Conservation (phyloP, 2,797 vertebrate species). For the Taenioides sp. region DNA sequence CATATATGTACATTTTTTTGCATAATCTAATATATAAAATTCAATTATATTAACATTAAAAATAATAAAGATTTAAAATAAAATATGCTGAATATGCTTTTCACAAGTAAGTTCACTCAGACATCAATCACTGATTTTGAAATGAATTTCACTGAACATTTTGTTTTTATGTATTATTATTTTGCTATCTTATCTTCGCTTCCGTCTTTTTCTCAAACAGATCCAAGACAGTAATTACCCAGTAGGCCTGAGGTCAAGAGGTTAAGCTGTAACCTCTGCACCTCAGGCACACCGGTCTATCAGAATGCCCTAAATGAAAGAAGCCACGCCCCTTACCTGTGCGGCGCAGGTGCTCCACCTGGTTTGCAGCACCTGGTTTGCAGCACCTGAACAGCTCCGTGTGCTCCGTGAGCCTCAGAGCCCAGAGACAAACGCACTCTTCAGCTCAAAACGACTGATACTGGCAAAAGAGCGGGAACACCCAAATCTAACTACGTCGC, state of each 20-base stretch:
- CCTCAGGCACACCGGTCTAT: neutral
- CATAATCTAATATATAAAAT: neutral
- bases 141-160: neutral
- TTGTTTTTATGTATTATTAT: neutral
- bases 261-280: slow-evolving; percentile 11
- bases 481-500: slow-evolving; percentile 70
- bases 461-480: slow-evolving; percentile 64
- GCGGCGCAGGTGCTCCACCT: slow-evolving; percentile 68
- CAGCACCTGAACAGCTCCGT: slow-evolving; percentile 48
- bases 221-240: neutral
- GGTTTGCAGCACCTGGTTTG: slow-evolving; percentile 53
- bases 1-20: neutral
- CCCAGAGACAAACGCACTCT: slow-evolving; percentile 52
- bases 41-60: neutral
- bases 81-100: neutral
- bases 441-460: slow-evolving; percentile 22
- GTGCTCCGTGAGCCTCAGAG: slow-evolving; percentile 37
- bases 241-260: too few species aligned
- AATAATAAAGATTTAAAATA: too few species aligned
- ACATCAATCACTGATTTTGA: neutral
- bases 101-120: neutral
- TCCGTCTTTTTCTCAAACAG: neutral
- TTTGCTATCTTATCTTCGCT: neutral
- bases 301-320: neutral
- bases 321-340: slow-evolving; percentile 75